Evolutionary conservation across 1,140 invertebrate species (phyloP).

Genomic region (Drosophila nigromelanica): DNA sequence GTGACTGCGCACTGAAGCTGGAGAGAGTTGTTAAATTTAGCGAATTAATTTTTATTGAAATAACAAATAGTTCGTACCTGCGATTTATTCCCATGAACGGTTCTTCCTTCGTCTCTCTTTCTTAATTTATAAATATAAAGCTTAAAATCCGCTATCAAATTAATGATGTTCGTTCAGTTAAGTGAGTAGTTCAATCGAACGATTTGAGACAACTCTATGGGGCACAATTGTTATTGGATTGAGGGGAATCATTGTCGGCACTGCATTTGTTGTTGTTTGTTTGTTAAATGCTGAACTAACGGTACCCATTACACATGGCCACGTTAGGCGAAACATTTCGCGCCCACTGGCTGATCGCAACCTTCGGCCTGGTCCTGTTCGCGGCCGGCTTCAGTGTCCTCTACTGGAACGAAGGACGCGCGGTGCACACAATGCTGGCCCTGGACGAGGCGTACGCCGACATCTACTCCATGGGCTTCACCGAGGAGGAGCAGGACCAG

Average conservation of each 20-base stretch:
- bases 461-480: constrained; percentile 86
- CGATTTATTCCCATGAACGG: too few relatives aligned
- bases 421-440: constrained; percentile 88
- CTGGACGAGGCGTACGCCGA: constrained; percentile 89
- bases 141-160: too few relatives aligned
- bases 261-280: constrained; percentile 37
- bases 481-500: constrained; percentile 85
- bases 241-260: neutral
- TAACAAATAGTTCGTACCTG: too few relatives aligned
- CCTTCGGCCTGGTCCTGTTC: constrained; percentile 86
- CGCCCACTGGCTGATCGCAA: constrained; percentile 87
- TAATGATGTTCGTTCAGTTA: too few relatives aligned
- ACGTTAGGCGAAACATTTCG: constrained; percentile 86
- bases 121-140: too few relatives aligned
- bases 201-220: too few relatives aligned
- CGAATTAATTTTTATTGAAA: too few relatives aligned
- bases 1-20: neutral
- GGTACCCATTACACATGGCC: constrained; percentile 54
- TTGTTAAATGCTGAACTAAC: constrained; percentile 10
- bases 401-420: constrained; percentile 91
- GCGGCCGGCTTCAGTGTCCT: constrained; percentile 86
- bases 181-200: too few relatives aligned
- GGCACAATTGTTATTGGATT: neutral
- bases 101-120: too few relatives aligned
- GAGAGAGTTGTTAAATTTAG: too few relatives aligned